Conservation (phyloP, 2,888 invertebrate species). For the Hedychridium roseum region DNA sequence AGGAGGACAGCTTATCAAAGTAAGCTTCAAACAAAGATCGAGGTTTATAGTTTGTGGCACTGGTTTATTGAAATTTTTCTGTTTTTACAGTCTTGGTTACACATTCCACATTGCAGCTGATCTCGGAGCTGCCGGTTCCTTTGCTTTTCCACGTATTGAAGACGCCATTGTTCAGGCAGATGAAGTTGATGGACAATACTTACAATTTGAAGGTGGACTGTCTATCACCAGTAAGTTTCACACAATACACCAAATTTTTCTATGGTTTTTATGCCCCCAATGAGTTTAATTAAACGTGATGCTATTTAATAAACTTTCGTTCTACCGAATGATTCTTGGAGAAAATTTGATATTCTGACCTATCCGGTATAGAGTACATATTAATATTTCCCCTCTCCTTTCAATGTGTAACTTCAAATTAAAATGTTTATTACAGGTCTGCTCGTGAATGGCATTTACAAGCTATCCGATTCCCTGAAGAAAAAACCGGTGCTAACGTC, state of each 20-base stretch:
- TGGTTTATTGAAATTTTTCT: conserved; percentile 9
- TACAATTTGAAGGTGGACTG: conserved; percentile 93
- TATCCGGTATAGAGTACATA: no score
- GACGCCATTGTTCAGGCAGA: conserved; percentile 95
- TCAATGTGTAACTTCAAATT: no score
- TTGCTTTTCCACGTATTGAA: conserved; percentile 80
- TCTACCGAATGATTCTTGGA: conserved; percentile 43
- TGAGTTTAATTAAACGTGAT: conserved; percentile 30
- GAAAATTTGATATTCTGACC: conserved; percentile 16
- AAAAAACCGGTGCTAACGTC: conserved; percentile 76
- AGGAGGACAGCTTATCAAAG: conserved; percentile 82
- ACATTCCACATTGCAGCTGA: conserved; percentile 84
- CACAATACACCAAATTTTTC: background rate
- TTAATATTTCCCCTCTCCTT: no score
- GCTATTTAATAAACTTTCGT: conserved; percentile 39
- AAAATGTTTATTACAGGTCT: conserved; percentile 63
- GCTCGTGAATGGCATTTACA: conserved; percentile 71
- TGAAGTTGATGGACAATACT: conserved; percentile 86
- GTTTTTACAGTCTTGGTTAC: conserved; percentile 76
- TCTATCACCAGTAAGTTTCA: conserved; percentile 72
- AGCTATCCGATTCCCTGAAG: conserved; percentile 70
- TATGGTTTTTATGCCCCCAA: conserved; percentile 8
- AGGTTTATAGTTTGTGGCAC: conserved; percentile 1
- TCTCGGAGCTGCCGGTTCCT: conserved; percentile 73
- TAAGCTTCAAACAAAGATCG: conserved; percentile 55